A percentile compares a stretch with the other conserved stretches of the same genome.
Conservation (phyloP, 2,113 vertebrate genomes). For the Phyllostomus discolor region DNA sequence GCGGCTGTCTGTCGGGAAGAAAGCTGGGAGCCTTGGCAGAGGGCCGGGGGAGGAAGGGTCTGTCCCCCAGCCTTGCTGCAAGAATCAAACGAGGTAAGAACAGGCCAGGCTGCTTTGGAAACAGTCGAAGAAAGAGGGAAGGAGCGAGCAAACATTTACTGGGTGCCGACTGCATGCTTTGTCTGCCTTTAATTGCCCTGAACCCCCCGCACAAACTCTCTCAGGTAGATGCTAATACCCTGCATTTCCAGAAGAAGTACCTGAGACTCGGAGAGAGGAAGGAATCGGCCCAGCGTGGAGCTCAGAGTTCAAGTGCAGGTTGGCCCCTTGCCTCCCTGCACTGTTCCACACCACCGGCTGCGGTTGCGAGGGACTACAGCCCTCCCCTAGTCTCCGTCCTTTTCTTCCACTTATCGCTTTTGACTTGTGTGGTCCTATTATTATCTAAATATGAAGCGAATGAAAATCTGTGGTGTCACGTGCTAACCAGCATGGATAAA, state of each 20-base stretch:
- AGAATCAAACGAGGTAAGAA: background rate
- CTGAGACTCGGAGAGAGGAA: background rate
- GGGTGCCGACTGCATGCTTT: too few relatives aligned
- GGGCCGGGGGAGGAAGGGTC: fast-evolving
- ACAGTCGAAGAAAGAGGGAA: background rate
- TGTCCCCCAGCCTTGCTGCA: background rate
- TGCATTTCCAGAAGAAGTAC: background rate
- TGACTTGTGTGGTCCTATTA: background rate
- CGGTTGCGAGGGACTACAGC: background rate
- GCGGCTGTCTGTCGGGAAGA: background rate
- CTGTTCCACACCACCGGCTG: background rate
- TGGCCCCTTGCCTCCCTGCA: background rate
- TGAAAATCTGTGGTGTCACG: background rate
- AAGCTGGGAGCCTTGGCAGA: background rate
- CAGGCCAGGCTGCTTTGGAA: background rate
- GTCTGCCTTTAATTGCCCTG: background rate
- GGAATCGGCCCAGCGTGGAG: fast-evolving
- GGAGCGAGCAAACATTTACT: background rate
- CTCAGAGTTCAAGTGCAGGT: background rate
- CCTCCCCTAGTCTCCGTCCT: background rate
- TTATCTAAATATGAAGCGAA: background rate
- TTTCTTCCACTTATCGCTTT: background rate
- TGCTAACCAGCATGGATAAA: background rate
- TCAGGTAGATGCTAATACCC: background rate
- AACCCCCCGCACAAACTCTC: too few relatives aligned